Base-by-base conservation (phyloP, 2,113 vertebrate genomes). In the Pseudopodoces humilis region DNA sequence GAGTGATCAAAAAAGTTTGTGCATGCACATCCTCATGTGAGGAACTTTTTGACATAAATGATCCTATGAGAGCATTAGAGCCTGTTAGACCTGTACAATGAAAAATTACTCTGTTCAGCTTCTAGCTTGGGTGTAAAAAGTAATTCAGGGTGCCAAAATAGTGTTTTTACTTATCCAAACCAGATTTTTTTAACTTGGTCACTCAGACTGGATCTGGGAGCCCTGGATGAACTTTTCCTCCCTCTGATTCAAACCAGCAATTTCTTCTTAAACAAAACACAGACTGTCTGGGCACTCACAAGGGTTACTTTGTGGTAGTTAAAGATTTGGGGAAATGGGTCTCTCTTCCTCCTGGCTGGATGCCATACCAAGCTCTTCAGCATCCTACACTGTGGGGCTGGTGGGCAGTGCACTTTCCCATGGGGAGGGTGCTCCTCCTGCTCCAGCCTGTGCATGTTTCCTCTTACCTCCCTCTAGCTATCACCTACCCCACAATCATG, bases 121-220 rank as follows among this genome's bases (percentile, higher is more conserved):
- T 90, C 91, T 93, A 88, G 44, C 72, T 92, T 93, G 88, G 94
- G 95, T 95, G 96, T 90, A 93, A 94, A 94, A 95, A 71, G 83
- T 67, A 81, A 90, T 64, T 55, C 68, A 56, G 47, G 28, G 24
- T 92, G 88, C 92, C 88, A 96, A 94, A 77, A 77, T 39, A 86
- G 55, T 77, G 79, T 56, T 94, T 90, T 86, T 63, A 74, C 80
- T 92, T 88, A 94, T 67, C 60, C 39, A 3, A 93, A 95, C 47
- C 64, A 93, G 70, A 71, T 75, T 86, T 91, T 86, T 89, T 67
- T 10, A 27, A 59, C 68, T 95, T 77, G 79, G 86, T 92, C 92
- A 86, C 56, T 88, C 72, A 81, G 64, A 75, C 59, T 78, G 60
- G 80, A 60, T 93, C 74, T 1, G 7, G 86, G 52, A 96, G 88